These are phyloP conservation scores for Geophilus truncorum DNA, from an alignment of 2,888 invertebrate species.

Conservation along the genomic window DNA sequence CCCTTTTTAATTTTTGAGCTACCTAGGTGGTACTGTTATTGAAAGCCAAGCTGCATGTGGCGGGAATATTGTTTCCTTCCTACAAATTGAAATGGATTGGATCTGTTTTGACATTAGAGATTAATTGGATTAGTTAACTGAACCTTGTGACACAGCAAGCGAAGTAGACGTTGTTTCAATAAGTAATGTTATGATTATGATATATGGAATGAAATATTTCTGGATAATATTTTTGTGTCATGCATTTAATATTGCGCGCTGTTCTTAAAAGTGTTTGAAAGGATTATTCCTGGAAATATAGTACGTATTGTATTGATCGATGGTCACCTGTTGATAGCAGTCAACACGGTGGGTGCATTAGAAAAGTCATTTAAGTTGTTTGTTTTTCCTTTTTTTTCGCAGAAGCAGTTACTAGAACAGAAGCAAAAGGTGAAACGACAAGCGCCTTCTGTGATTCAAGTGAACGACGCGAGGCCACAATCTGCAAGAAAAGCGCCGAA, in stretches of 20 bases:
- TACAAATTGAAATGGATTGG: slow-evolving; percentile 24
- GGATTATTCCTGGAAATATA: background rate
- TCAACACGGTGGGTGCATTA: background rate
- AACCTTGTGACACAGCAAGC: background rate
- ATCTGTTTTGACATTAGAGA: background rate
- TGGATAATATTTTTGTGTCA: too few species aligned
- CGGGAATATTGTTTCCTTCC: background rate
- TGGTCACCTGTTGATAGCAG: background rate
- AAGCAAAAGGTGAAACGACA: slow-evolving; percentile 83
- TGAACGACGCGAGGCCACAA: slow-evolving; percentile 60
- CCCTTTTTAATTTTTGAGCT: background rate
- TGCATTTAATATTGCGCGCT: background rate
- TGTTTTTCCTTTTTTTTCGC: slow-evolving; percentile 42
- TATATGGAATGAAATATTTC: too few species aligned
- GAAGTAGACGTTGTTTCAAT: background rate
- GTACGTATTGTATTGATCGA: background rate
- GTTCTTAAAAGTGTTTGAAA: background rate
- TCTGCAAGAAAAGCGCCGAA: slow-evolving; percentile 37
- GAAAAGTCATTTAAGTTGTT: background rate
- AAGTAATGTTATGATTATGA: background rate
- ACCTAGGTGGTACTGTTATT: background rate
- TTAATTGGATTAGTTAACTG: background rate
- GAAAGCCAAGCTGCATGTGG: background rate
- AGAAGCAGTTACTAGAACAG: slow-evolving; percentile 82
- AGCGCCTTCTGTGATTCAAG: slow-evolving; percentile 57